phyloP scores from a whole-genome alignment of 2,888 invertebrate genomes.

The Anodontia alba region DNA sequence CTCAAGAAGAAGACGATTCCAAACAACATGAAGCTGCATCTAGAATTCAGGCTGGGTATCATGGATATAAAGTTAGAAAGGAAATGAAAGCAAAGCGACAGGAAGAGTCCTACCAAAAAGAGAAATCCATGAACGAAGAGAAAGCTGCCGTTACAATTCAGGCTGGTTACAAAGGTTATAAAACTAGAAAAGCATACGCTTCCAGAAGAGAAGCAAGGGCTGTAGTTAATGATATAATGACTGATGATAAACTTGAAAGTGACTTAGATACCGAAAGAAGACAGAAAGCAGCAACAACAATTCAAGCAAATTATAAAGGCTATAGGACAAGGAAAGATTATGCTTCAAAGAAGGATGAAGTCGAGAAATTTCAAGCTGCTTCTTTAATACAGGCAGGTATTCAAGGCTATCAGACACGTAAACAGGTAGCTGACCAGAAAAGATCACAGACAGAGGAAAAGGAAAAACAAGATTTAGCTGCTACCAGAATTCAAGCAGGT shows the following conservation, averaged over 20 bases:
- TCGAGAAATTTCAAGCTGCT: constrained; percentile 30
- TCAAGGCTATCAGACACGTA: constrained; percentile 48
- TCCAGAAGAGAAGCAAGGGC: not conserved
- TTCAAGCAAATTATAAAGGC: constrained; percentile 47
- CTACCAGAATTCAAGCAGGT: constrained; percentile 50
- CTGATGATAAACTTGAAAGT: constrained; percentile 11
- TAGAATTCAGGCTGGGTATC: constrained; percentile 50
- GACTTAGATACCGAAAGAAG: not conserved
- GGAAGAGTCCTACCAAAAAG: not conserved
- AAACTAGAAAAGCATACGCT: constrained; percentile 36
- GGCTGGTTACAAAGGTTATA: constrained; percentile 47
- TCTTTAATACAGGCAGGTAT: constrained; percentile 50
- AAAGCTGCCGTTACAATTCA: constrained; percentile 52
- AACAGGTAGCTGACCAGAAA: constrained; percentile 12
- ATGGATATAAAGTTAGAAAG: constrained; percentile 46
- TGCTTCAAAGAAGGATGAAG: constrained; percentile 17
- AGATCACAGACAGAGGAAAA: not conserved
- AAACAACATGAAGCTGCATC: constrained; percentile 31
- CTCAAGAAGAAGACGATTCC: constrained; percentile 25
- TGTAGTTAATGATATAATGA: not conserved
- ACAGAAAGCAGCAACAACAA: constrained; percentile 43
- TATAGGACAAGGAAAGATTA: not conserved
- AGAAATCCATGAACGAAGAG: constrained; percentile 18
- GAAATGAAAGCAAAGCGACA: constrained; percentile 2
- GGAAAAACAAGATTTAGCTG: constrained; percentile 32